Evolutionary conservation across 1,140 invertebrate genomes (phyloP).

Genomic region (Gonatopus flavifemur): DNA sequence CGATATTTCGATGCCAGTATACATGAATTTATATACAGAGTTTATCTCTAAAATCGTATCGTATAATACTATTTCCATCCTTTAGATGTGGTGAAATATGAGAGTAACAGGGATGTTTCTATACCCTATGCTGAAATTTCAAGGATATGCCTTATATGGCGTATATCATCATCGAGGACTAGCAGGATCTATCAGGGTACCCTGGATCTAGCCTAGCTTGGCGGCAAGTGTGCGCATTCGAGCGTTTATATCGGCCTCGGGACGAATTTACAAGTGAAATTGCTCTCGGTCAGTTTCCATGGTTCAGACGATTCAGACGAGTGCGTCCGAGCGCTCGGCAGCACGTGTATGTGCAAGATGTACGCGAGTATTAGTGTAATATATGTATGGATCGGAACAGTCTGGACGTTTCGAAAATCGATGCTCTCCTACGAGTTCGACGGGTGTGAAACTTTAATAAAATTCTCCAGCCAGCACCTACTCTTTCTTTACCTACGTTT

Average conservation of each 20-base stretch:
- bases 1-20: too few species aligned
- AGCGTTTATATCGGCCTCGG: neutral
- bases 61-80: too few species aligned
- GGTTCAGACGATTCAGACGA: constrained; percentile 11
- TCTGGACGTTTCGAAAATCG: constrained; percentile 26
- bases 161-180: too few species aligned
- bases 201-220: too few species aligned
- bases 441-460: constrained; percentile 27
- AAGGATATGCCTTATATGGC: too few species aligned
- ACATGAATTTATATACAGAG: too few species aligned
- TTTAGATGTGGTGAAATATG: too few species aligned
- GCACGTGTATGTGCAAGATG: neutral
- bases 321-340: neutral
- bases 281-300: constrained; percentile 25
- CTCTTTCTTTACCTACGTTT: too few species aligned
- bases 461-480: constrained; percentile 12
- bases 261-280: constrained; percentile 35
- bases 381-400: constrained; percentile 10
- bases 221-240: too few species aligned
- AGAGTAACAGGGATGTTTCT: too few species aligned
- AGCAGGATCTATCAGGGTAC: constrained; percentile 10
- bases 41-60: too few species aligned
- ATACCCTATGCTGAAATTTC: too few species aligned
- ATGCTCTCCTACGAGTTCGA: constrained; percentile 8
- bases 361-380: constrained; percentile 13